phyloP scores from a whole-genome alignment of 1,140 invertebrate species.

The Microplitis demolitor region DNA sequence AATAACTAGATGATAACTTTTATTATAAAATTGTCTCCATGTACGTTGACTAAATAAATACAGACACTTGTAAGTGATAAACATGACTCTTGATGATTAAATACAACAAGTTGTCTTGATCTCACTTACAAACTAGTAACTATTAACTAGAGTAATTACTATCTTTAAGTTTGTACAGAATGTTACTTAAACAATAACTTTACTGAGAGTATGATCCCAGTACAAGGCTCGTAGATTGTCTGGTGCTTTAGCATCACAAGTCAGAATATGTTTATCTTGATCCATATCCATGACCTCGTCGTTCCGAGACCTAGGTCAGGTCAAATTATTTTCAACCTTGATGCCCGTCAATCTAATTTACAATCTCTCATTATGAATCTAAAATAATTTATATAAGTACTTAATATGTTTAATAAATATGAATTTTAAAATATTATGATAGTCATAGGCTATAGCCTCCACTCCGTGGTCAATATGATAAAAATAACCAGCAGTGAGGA shows the following conservation, averaged over 20 bases:
- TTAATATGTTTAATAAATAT: no score
- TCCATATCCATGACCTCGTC: constrained; percentile 13
- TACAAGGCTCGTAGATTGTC: constrained; percentile 16
- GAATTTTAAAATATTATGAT: no score
- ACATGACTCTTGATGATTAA: not conserved
- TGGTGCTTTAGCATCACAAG: not conserved
- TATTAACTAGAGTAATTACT: not conserved
- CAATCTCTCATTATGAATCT: not conserved
- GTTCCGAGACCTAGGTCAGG: constrained; percentile 11
- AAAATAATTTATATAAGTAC: no score
- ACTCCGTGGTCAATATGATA: no score
- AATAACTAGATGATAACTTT: no score
- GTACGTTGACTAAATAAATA: not conserved
- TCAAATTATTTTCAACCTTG: not conserved
- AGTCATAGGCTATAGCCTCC: no score
- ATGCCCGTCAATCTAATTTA: not conserved
- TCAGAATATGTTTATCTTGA: not conserved
- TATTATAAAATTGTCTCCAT: no score
- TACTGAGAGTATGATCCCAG: constrained; percentile 3
- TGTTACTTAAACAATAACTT: not conserved
- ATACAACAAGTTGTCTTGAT: not conserved
- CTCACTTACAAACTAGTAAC: no score
- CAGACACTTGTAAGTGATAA: not conserved
- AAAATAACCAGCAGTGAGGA: no score
- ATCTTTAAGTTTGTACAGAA: no score